Base-by-base conservation (phyloP, 1,140 invertebrate genomes). In the Drosophila suzukii region DNA sequence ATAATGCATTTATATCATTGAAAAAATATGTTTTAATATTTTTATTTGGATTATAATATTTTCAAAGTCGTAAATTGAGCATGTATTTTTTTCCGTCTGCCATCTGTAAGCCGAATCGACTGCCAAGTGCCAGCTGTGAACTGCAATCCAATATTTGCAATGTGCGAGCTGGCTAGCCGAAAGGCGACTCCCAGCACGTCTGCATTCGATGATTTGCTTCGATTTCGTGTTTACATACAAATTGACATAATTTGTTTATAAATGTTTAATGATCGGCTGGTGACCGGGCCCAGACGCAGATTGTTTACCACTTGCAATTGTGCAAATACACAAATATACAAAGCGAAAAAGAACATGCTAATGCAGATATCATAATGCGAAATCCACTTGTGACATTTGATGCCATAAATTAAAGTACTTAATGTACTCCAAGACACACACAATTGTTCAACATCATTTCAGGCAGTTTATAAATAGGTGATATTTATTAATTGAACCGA, bases 161-260 rank as follows among this genome's bases (percentile, higher is more conserved):
- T 68, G 70, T 66, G 38, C 54, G 61, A 39, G 59, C 58, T 65
- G 65, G 46, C 17, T 41, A 54, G 73, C 62, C 73, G 60, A 68
- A 66, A 36, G 51, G 68, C 68, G 53, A 63, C 44, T 55, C 58
- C 17, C 46, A 20, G 50, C 61, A 70, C 57, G 74, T 61, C 57
- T 60, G 66, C 65, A 50, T 30, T 71, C 65, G 65, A 77, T 71
- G 67, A 71, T 41, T 71, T 57, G 67, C 70, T 77, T 65, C 58
- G 75, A 34, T 51, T 50, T 78, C 54, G 66, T 90, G 79, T 90
- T 86, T 90, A 90, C 70, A 72, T 66, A 79, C 68, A 86, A 86
- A 90, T 90, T 90, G 82, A 86, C 88, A 90, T 86, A 90, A 90
- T 90, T 90, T 86, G 77, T 70, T 79, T 81, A 86, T 83, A 90